Evolutionary conservation across 64 coral and sea anemone genomes (phyloP).

Genomic region (Montipora foliosa): DNA sequence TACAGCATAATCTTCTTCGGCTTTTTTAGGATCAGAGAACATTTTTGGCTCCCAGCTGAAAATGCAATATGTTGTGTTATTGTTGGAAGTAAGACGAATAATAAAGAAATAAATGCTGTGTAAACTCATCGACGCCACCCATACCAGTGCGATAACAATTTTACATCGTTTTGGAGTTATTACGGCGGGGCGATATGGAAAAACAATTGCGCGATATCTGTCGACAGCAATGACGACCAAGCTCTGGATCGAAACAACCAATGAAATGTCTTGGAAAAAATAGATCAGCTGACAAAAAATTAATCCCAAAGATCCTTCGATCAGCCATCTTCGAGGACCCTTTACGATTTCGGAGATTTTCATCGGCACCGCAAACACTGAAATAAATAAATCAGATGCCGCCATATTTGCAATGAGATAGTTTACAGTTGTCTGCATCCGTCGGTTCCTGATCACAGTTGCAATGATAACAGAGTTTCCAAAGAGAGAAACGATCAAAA

Average conservation of each 20-base stretch:
- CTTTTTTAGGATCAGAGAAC: not conserved
- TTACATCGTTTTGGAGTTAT: conserved; percentile 31
- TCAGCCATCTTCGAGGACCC: conserved; percentile 29
- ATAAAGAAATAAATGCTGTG: conserved; percentile 60
- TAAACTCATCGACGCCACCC: conserved; percentile 46
- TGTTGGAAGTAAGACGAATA: not conserved
- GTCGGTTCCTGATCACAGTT: conserved; percentile 41
- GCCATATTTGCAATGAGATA: conserved; percentile 81
- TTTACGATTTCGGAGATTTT: conserved; percentile 41
- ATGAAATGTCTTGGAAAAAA: conserved; percentile 45
- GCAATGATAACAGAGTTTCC: conserved; percentile 57
- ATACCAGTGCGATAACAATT: conserved; percentile 50
- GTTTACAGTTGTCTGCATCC: conserved; percentile 66
- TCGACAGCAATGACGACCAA: conserved; percentile 68
- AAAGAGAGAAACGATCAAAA: conserved; percentile 44
- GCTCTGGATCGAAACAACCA: conserved; percentile 66
- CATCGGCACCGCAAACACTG: conserved; percentile 28
- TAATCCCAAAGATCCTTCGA: conserved; percentile 27
- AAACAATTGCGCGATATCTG: conserved; percentile 62
- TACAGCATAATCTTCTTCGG: conserved; percentile 20
- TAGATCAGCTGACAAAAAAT: conserved; percentile 48
- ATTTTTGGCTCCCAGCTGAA: conserved; percentile 55
- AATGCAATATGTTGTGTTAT: not conserved
- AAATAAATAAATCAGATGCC: conserved; percentile 55
- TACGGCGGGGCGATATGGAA: conserved; percentile 30